Base-by-base conservation (phyloP, 2,797 vertebrate species). In the Pseudocheirus occidentalis region DNA sequence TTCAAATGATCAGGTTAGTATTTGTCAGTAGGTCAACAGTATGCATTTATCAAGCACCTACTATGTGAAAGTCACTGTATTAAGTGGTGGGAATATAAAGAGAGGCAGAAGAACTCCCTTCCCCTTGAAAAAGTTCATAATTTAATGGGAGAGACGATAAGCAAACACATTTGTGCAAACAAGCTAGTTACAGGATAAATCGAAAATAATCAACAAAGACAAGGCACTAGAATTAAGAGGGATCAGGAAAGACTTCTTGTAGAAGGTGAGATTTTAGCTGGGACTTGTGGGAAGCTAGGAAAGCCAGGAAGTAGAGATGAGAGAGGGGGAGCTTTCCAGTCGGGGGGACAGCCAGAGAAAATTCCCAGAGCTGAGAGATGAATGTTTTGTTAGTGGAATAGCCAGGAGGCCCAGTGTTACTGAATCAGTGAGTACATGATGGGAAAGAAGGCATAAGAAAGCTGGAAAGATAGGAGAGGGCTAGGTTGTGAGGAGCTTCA, bases 1-100 rank as follows among this genome's bases (percentile, higher is more conserved):
- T 54, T 94, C 93, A 91, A 92, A 81, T 90, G 97, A 97, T 56
- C 97, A 97, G 98, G 98, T 98, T 96, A 97, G 97, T 97, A 73
- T 94, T 92, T 92, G 81, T 91, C 92, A 73, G 34, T n/a, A 73
- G 92, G 62, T 94, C 90, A 90, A 3, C 54, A 93, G 55, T 92
- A 12, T 87, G 40, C 21, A 57, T 73, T 87, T 58, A 90, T 89
- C 58, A 90, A 87, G 2, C 0, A 87, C 18, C 3, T 87, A 11
- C 40, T 46, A 46, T 87, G 16, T 81, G 7, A 14, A 6, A 46
- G 66, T 10, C 28, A 46, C 21, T 81, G 0, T 81, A 52, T 87
- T 96, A 34, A 81, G 18, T 5, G 21, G 14, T 81, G 66, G 21
- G 66, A 53, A 50, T 57, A 14, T 40, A 57, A 54, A 94, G 55